Conservation (phyloP, 2,797 vertebrate genomes). For the Momotus momota region DNA sequence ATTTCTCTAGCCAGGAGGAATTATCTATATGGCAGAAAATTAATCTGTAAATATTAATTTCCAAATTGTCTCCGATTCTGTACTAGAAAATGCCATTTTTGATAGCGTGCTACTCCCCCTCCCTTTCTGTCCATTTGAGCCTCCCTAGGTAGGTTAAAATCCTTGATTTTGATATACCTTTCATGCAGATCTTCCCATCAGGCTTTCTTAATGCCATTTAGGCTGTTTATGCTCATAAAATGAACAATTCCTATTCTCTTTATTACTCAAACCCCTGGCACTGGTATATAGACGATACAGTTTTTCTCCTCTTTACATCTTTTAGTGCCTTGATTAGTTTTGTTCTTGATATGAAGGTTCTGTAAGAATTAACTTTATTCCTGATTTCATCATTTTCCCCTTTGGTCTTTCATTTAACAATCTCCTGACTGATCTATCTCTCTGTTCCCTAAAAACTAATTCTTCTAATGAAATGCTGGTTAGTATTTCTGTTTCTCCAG, state of each 20-base stretch:
- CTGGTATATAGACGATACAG: background rate
- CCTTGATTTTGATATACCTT: conserved; percentile 37
- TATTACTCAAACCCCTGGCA: conserved; percentile 23
- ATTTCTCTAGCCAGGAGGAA: background rate
- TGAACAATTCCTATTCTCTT: conserved; percentile 13
- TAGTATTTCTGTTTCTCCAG: background rate
- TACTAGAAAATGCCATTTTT: conserved; percentile 29
- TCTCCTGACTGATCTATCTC: background rate
- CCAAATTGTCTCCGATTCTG: background rate
- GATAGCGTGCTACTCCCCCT: background rate
- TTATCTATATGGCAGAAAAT: background rate
- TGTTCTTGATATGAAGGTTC: background rate
- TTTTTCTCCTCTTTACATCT: conserved; percentile 4
- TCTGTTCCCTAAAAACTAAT: background rate
- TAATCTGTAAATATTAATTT: background rate
- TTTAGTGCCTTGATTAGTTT: conserved; percentile 31
- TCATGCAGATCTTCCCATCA: conserved; percentile 27
- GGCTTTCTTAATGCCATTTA: conserved; percentile 32
- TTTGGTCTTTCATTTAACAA: conserved; percentile 3
- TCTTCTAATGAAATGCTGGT: background rate
- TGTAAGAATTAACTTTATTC: background rate
- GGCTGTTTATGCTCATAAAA: conserved; percentile 38
- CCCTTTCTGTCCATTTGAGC: conserved; percentile 9
- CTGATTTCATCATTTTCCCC: background rate
- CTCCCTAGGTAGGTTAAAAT: conserved; percentile 9